Evolutionary conservation across 2,888 invertebrate species (phyloP), one percentile per base, ranked within the genome.

Genomic region (Leptopilina drosophilae): DNA sequence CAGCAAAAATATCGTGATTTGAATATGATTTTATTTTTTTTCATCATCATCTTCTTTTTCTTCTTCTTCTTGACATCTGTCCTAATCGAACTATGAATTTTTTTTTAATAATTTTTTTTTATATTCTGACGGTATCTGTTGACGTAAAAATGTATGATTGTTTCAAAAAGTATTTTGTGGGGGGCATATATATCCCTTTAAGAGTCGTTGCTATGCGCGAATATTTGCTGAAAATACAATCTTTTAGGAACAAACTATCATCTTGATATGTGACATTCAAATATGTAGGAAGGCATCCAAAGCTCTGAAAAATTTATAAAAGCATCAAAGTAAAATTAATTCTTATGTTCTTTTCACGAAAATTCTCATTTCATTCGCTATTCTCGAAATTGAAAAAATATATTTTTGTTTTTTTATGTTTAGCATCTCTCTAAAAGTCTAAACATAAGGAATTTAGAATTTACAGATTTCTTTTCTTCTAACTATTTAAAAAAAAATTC

Each of bases 1-100:
- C 85, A 85, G 84, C 82, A 83, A 85, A 85, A 85, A 84, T 85
- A 85, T 82, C 77, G 69, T 80, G 64, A 80, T 82, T 80, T 66
- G 76, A 82, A 73, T 59, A 9, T 33, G 33, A 33, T 33, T 33
- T 33, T 33, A 26, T n/a, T 20, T 33, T 77, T 77, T 64, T 42
- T n/a, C n/a, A n/a, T n/a, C n/a, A n/a, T n/a, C 20, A 20, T 80
- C 26, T 66, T 6, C 5, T 33, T 33, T 3, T 2, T 33, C 8
- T 42, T 42, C 42, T 42, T 42, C 5, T 59, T 5, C 59, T 77
- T 33, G n/a, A 49, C 53, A 33, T 77, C n/a, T 49, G 46, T 49
- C 42, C 62, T 64, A 76, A 76, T 64, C 64, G 42, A 64, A 64
- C 64, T 76, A 76, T 49, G 11, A 11, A 49, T 33, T 33, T 33